A percentile compares a stretch with the other conserved stretches of the same genome.
Conservation (phyloP, 2,797 vertebrate genomes). For the Anabas testudineus region DNA sequence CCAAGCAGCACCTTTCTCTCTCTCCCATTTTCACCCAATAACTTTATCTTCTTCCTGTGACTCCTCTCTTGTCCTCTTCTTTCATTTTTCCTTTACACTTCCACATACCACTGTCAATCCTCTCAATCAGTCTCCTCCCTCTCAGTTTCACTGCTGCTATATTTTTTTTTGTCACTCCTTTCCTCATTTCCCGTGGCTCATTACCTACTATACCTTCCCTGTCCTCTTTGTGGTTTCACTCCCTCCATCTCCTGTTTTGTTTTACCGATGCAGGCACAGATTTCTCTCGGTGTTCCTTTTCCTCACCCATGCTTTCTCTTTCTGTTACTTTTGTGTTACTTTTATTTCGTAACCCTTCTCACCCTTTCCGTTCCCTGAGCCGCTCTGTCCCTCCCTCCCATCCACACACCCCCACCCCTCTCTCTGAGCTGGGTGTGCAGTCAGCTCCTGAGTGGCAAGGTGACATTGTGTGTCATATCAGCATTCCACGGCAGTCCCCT, state of each 20-base stretch:
- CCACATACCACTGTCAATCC: constrained; percentile 43
- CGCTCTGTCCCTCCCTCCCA: constrained; percentile 30
- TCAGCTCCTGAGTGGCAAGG: constrained; percentile 89
- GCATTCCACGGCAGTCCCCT: constrained; percentile 88
- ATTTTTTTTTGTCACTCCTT: constrained; percentile 64
- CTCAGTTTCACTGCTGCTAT: constrained; percentile 59
- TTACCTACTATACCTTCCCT: constrained; percentile 60
- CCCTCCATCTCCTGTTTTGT: constrained; percentile 55
- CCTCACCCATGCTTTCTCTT: constrained; percentile 35
- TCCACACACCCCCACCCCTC: constrained; percentile 14
- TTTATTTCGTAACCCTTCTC: constrained; percentile 61
- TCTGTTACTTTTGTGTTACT: constrained; percentile 59
- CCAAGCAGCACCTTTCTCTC: constrained; percentile 46
- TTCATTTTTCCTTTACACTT: constrained; percentile 36
- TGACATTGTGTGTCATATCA: constrained; percentile 94
- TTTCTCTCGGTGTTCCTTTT: constrained; percentile 26
- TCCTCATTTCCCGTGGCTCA: constrained; percentile 58
- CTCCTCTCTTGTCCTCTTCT: constrained; percentile 41
- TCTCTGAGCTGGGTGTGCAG: constrained; percentile 75
- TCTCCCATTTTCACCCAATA: constrained; percentile 33
- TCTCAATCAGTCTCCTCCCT: constrained; percentile 33
- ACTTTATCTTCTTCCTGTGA: constrained; percentile 55
- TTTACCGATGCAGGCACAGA: constrained; percentile 35
- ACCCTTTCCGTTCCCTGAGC: constrained; percentile 67
- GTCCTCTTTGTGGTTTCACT: constrained; percentile 56